These are phyloP conservation scores for Steinernema khuongi DNA, from an alignment of 1,140 invertebrate species.

Conservation along the genomic window DNA sequence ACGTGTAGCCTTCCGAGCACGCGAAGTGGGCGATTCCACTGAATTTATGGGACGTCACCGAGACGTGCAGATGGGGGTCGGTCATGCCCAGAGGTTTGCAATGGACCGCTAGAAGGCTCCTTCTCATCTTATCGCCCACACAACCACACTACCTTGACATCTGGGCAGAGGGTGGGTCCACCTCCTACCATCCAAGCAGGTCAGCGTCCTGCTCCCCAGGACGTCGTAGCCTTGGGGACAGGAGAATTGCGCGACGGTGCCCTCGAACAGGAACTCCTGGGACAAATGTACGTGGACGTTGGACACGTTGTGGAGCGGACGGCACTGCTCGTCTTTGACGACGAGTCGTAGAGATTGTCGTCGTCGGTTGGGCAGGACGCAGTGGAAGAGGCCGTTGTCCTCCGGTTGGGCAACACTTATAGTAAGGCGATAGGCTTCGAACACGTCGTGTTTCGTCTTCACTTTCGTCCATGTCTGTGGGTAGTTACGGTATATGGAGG, in stretches of 20 bases:
- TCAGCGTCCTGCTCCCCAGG: conserved; percentile 69
- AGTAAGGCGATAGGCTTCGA: conserved; percentile 74
- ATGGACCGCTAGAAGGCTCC: conserved; percentile 26
- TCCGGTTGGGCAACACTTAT: conserved; percentile 72
- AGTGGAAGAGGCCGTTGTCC: conserved; percentile 75
- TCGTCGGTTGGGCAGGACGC: conserved; percentile 73
- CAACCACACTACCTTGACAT: conserved; percentile 69
- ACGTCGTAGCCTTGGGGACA: conserved; percentile 77
- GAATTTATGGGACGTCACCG: conserved; percentile 30
- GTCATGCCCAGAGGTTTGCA: conserved; percentile 26
- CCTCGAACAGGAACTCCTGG: conserved; percentile 23
- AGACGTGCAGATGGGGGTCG: conserved; percentile 21
- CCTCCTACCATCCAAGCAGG: conserved; percentile 74
- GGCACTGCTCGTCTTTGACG: conserved; percentile 32
- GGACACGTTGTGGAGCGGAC: conserved; percentile 18
- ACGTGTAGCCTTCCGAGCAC: conserved; percentile 33
- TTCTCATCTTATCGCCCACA: conserved; percentile 12
- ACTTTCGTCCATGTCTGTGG: conserved; percentile 70
- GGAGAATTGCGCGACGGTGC: conserved; percentile 64
- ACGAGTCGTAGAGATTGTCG: conserved; percentile 71
- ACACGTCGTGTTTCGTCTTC: conserved; percentile 68
- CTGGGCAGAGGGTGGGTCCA: conserved; percentile 75
- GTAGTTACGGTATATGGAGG: conserved; percentile 44
- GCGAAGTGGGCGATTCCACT: conserved; percentile 34
- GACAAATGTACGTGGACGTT: conserved; percentile 31